Percentiles rank a stretch among this genome's conserved stretches.
phyloP scores from a whole-genome alignment of 2,888 invertebrate species.

The Brachypterus glaber region DNA sequence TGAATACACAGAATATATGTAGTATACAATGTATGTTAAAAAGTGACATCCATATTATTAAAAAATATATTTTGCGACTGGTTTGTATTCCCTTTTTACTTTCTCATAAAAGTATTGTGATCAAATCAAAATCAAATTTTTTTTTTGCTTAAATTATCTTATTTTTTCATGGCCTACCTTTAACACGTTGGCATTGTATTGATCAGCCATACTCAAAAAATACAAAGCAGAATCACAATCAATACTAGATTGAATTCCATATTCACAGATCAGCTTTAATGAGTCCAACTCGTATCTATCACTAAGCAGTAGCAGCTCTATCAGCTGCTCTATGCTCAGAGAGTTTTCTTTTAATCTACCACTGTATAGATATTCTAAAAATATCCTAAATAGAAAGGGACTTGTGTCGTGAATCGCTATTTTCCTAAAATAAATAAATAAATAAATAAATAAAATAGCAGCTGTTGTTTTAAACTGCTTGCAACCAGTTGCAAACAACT shows the following conservation, averaged over 20 bases:
- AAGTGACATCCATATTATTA: no score
- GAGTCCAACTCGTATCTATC: slow-evolving; percentile 55
- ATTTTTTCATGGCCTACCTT: no score
- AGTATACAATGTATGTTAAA: neutral
- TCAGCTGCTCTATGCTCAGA: slow-evolving; percentile 46
- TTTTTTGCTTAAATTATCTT: no score
- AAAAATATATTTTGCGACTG: no score
- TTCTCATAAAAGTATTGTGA: neutral
- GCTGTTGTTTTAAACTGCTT: slow-evolving; percentile 8
- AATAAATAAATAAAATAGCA: neutral
- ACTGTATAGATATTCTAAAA: slow-evolving; percentile 55
- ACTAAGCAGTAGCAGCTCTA: slow-evolving; percentile 54
- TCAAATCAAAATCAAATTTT: slow-evolving; percentile 7
- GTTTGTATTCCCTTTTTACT: slow-evolving; percentile 1
- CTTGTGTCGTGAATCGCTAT: slow-evolving; percentile 58
- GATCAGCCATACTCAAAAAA: slow-evolving; percentile 56
- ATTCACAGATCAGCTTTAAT: slow-evolving; percentile 54
- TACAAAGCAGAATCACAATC: slow-evolving; percentile 56
- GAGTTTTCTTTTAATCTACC: slow-evolving; percentile 46
- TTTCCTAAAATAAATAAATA: slow-evolving; percentile 46
- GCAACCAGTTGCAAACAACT: no score
- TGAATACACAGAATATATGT: neutral
- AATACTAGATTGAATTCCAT: slow-evolving; percentile 48
- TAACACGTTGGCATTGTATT: slow-evolving; percentile 50
- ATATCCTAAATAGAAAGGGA: slow-evolving; percentile 50